Percentiles rank a stretch among this genome's conserved stretches.
Evolutionary conservation across 2,113 vertebrate genomes (phyloP).

Genomic region (Lepus americanus): DNA sequence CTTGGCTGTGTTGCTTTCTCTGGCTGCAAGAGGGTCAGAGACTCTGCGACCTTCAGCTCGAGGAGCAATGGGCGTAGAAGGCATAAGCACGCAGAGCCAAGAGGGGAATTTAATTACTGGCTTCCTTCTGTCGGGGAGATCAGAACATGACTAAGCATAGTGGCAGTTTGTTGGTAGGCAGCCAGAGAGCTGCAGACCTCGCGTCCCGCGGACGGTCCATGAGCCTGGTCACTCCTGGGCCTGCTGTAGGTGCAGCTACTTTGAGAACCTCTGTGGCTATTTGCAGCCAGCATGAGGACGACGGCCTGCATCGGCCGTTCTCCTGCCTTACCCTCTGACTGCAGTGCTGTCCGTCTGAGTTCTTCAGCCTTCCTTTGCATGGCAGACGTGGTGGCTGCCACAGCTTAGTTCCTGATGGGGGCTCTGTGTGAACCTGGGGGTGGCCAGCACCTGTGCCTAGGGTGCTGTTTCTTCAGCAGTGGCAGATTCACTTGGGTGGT

Average conservation of each 20-base stretch:
- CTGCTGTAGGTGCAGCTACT: neutral
- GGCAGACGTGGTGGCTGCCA: neutral
- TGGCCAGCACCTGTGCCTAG: neutral
- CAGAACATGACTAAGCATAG: neutral
- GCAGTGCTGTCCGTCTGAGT: neutral
- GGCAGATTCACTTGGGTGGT: neutral
- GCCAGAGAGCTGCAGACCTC: neutral
- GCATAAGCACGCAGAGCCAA: neutral
- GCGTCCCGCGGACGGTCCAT: neutral
- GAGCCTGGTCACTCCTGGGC: neutral
- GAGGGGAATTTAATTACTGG: constrained; percentile 50
- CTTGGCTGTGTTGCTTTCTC: neutral
- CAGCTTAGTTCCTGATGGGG: neutral
- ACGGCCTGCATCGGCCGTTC: neutral
- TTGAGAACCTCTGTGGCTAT: neutral
- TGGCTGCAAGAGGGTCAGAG: neutral
- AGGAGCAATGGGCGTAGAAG: neutral
- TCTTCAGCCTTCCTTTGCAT: neutral
- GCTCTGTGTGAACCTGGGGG: neutral
- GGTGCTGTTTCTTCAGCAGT: neutral
- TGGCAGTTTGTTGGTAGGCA: neutral
- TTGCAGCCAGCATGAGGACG: neutral
- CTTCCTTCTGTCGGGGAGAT: constrained; percentile 1
- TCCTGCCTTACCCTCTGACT: neutral
- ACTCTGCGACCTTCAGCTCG: constrained; percentile 13